Conservation (phyloP, 2,888 invertebrate genomes). For the Lymantria dispar region DNA sequence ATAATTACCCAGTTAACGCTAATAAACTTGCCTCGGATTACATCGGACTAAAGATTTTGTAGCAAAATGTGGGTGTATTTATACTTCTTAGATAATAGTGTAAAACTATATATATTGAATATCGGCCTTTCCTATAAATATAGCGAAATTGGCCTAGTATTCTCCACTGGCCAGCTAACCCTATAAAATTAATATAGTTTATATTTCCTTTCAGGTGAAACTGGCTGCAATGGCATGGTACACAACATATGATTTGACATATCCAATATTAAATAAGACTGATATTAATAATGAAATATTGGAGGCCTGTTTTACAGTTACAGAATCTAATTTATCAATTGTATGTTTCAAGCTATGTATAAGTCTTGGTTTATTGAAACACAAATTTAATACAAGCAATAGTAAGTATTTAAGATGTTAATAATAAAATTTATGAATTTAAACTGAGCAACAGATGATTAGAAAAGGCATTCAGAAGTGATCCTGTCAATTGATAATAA, state of each 20-base stretch:
- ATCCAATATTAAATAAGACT: slow-evolving; percentile 23
- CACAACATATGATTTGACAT: slow-evolving; percentile 35
- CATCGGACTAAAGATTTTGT: too few relatives aligned
- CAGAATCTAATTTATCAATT: slow-evolving; percentile 10
- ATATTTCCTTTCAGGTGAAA: slow-evolving; percentile 38
- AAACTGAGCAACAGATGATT: slow-evolving; percentile 56
- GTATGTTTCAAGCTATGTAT: slow-evolving; percentile 42
- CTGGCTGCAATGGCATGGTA: slow-evolving; percentile 48
- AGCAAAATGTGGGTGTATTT: too few relatives aligned
- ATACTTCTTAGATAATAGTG: too few relatives aligned
- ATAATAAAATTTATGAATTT: not conserved
- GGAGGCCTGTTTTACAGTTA: slow-evolving; percentile 8
- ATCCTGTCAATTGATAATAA: slow-evolving; percentile 40
- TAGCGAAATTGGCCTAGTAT: too few relatives aligned
- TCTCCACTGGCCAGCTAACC: too few relatives aligned
- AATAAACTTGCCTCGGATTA: too few relatives aligned
- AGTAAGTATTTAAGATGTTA: not conserved
- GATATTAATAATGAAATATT: slow-evolving; percentile 29
- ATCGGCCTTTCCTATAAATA: too few relatives aligned
- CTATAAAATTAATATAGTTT: too few relatives aligned
- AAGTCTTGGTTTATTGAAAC: slow-evolving; percentile 40
- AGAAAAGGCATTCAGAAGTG: slow-evolving; percentile 64
- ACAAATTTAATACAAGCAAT: slow-evolving; percentile 29
- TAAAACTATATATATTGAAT: too few relatives aligned
- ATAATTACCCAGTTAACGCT: too few relatives aligned